A percentile compares a stretch with the other conserved stretches of the same genome.
Evolutionary conservation across 2,113 vertebrate species (phyloP).

Genomic region (Megalops atlanticus): DNA sequence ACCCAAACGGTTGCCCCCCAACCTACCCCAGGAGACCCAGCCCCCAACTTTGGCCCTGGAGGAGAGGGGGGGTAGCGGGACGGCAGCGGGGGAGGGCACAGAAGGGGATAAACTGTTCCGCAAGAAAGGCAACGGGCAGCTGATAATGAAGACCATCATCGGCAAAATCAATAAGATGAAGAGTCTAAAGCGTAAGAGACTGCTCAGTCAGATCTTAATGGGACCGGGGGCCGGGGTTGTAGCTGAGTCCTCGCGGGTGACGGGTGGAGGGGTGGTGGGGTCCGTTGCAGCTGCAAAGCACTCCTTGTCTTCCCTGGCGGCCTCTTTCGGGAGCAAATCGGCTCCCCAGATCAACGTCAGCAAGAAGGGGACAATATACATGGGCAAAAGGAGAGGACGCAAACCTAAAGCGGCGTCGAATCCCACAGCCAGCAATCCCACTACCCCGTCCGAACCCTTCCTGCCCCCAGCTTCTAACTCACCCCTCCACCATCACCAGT

Average conservation of each 20-base stretch:
- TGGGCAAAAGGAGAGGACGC: conserved; percentile 66
- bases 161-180: conserved; percentile 96
- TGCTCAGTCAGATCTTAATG: conserved; percentile 83
- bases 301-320: conserved; percentile 74
- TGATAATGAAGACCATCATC: conserved; percentile 90
- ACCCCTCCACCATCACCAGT: conserved; percentile 65
- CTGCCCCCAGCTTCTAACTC: conserved; percentile 61
- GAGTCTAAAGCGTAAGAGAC: conserved; percentile 85
- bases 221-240: conserved; percentile 53
- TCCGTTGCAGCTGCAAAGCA: conserved; percentile 73
- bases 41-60: conserved; percentile 71
- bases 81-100: conserved; percentile 55
- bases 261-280: conserved; percentile 41
- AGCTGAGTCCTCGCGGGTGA: conserved; percentile 55
- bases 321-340: conserved; percentile 75
- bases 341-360: conserved; percentile 84
- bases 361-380: conserved; percentile 85
- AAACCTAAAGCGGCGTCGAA: conserved; percentile 77
- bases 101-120: conserved; percentile 69
- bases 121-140: conserved; percentile 81
- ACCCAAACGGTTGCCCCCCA: conserved; percentile 78
- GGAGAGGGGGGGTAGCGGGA: conserved; percentile 40
- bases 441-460: conserved; percentile 63
- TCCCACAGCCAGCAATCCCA: conserved; percentile 36
- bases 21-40: conserved; percentile 61